A percentile compares a stretch with the other conserved stretches of the same genome.
These are phyloP conservation scores for Palloptera scutellata DNA, from an alignment of 2,888 invertebrate genomes.

Conservation along the genomic window DNA sequence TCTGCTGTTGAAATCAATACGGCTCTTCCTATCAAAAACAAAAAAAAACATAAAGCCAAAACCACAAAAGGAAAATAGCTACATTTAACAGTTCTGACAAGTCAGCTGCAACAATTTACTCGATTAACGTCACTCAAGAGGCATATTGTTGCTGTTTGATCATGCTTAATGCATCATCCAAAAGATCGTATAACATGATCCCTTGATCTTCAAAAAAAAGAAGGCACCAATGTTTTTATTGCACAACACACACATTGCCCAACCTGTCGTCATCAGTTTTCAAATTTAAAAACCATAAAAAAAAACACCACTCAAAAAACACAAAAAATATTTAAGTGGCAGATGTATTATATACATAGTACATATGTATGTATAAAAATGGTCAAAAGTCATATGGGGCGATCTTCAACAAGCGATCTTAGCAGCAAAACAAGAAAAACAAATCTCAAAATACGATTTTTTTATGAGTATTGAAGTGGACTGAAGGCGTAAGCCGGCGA, in stretches of 20 bases:
- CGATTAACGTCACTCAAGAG: constrained; percentile 56
- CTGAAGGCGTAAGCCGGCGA: constrained; percentile 45
- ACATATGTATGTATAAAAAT: constrained; percentile 12
- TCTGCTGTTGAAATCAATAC: background rate
- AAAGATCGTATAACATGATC: no score
- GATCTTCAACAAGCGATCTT: background rate
- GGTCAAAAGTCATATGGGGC: constrained; percentile 41
- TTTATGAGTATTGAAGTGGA: constrained; percentile 14
- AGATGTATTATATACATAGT: constrained; percentile 36
- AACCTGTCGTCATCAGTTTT: constrained; percentile 62
- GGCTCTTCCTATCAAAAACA: background rate
- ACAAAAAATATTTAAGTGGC: constrained; percentile 30
- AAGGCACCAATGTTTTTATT: constrained; percentile 15
- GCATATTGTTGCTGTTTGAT: background rate
- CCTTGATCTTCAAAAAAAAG: constrained; percentile 7
- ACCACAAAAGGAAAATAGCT: constrained; percentile 13
- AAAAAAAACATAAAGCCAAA: background rate
- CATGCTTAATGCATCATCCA: no score
- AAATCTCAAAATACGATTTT: constrained; percentile 46
- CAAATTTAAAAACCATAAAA: constrained; percentile 26
- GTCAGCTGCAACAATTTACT: constrained; percentile 59
- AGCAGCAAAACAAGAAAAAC: constrained; percentile 7
- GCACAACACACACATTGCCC: constrained; percentile 39
- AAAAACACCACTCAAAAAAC: constrained; percentile 32
- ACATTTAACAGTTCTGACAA: constrained; percentile 53